phyloP scores from a whole-genome alignment of 2,888 invertebrate species.

The Drosophila multiciliata region DNA sequence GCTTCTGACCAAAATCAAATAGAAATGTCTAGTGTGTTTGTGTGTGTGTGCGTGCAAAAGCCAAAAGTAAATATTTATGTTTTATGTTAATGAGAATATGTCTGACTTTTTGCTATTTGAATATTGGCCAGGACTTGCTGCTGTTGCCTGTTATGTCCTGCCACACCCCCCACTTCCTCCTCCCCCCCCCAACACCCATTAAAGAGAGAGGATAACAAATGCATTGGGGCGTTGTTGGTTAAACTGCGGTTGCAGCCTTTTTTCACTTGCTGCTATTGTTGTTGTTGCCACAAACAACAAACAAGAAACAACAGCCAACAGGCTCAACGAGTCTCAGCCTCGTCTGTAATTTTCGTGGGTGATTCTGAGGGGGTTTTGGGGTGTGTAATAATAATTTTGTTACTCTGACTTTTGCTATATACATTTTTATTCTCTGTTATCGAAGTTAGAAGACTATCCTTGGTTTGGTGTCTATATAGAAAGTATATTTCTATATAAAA shows the following conservation, averaged over 20 bases:
- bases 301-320: constrained; percentile 30
- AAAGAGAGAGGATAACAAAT: constrained; percentile 69
- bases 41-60: constrained; percentile 42
- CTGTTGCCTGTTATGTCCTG: constrained; percentile 12
- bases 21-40: constrained; percentile 51
- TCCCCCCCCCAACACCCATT: no score
- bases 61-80: constrained; percentile 83
- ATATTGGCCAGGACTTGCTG: constrained; percentile 67
- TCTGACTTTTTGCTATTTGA: constrained; percentile 83
- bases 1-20: constrained; percentile 63
- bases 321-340: constrained; percentile 39
- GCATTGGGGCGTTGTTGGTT: constrained; percentile 67
- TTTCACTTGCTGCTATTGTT: constrained; percentile 20
- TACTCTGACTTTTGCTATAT: constrained; percentile 57
- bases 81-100: constrained; percentile 83
- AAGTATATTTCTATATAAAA: background rate
- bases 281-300: constrained; percentile 42
- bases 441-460: background rate
- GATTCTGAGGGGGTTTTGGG: background rate
- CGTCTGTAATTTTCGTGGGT: constrained; percentile 26
- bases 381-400: constrained; percentile 34
- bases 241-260: constrained; percentile 71
- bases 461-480: background rate
- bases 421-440: constrained; percentile 22
- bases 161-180: constrained; percentile 7